Base-by-base conservation (phyloP, 1,140 invertebrate species). In the Cherax destructor region DNA sequence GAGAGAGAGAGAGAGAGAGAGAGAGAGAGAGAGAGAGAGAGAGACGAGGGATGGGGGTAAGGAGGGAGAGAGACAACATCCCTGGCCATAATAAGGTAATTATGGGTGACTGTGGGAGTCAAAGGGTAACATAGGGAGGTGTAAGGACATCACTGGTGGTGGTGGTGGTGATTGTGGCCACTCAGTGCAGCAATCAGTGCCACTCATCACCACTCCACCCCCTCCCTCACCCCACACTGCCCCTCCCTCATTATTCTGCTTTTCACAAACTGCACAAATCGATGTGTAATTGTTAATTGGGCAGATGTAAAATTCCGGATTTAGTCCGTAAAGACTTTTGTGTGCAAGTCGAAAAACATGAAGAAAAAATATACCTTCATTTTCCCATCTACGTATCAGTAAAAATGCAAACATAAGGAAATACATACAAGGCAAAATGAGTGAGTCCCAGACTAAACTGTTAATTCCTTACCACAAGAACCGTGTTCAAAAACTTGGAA, bases 201-300 rank as follows among this genome's bases (percentile, higher is more conserved):
- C 59, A 16, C 59, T 52, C 52, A 7, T 56, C 41, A 47, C 13
- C 80, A 13, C 52, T 50, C 52, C 80, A 61, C 21, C 52, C 80
- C 47, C 2, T 4, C 3, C 16, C 13, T 52, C 80, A 3, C 52
- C 52, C 13, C 21, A 9, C 24, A 5, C 30, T 41, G 30, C 79
- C 30, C 79, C 49, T 52, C 80, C 59, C 18, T 61, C 80, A 21
- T 83, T 61, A 65, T 11, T 41, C 11, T 59, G 18, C 80, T 47
- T 83, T 83, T 83, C 80, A 83, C 24, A 24, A 18, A 61, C 24
- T n/a, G 24, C 50, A 52, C 52, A 61, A 61, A 83, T 83, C 80
- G 80, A 83, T 83, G 80, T 30, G 52, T 83, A 61, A 83, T 83
- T 83, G 80, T 83, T 83, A 61, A 83, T 61, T 83, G 59, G 80